A percentile compares a stretch with the other conserved stretches of the same genome.
These are phyloP conservation scores for Brevimyrus niger DNA, from an alignment of 2,113 vertebrate genomes.

Conservation along the genomic window DNA sequence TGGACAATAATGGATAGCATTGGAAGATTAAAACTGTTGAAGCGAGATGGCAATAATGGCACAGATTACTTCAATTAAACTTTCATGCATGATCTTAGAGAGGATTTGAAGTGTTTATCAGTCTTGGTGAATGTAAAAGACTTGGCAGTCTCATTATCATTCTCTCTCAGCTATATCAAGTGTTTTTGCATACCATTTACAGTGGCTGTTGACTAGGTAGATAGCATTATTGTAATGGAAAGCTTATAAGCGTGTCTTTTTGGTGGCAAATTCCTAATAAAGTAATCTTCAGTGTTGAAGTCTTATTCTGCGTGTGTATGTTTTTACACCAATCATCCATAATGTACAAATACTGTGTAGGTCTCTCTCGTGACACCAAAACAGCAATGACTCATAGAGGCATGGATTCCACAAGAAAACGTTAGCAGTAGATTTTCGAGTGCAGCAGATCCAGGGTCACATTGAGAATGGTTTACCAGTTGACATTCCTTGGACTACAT, in stretches of 20 bases:
- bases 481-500: neutral
- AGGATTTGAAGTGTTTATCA: conserved; percentile 20
- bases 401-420: neutral
- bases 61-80: conserved; percentile 26
- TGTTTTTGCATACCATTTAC: conserved; percentile 9
- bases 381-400: neutral
- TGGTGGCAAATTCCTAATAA: neutral
- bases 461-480: neutral
- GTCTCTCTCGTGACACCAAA: neutral
- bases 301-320: neutral
- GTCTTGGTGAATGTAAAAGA: neutral
- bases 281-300: neutral
- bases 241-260: neutral
- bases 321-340: neutral
- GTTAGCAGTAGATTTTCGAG: neutral
- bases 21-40: conserved; percentile 23
- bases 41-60: conserved; percentile 22
- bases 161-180: neutral
- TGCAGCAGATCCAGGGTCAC: neutral
- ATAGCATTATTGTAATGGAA: neutral
- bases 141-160: neutral
- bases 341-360: neutral
- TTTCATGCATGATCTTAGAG: conserved; percentile 24
- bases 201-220: neutral
- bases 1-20: conserved; percentile 19